Evolutionary conservation across 2,888 invertebrate species (phyloP).

Genomic region (Hoplodrina blanda): DNA sequence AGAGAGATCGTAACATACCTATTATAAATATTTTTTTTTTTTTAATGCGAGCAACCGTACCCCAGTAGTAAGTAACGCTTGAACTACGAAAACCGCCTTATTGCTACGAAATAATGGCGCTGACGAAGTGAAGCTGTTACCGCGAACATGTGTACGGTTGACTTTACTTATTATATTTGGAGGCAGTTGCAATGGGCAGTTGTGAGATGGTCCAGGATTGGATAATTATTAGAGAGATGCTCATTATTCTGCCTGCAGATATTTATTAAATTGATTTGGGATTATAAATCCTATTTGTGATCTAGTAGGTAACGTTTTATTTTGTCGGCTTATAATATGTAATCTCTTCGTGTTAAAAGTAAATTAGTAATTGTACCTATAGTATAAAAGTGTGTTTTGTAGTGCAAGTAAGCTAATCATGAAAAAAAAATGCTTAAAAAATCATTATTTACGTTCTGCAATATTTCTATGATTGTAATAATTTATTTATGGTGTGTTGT

Average conservation of each 20-base stretch:
- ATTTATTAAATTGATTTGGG: slow-evolving; percentile 39
- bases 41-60: neutral
- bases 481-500: no score
- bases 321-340: slow-evolving; percentile 39
- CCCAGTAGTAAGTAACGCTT: neutral
- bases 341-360: slow-evolving; percentile 57
- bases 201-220: neutral
- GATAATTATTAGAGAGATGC: neutral
- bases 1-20: slow-evolving; percentile 22
- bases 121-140: neutral
- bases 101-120: neutral
- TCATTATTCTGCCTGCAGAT: slow-evolving; percentile 21
- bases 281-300: slow-evolving; percentile 61
- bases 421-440: neutral
- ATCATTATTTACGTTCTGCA: no score
- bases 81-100: neutral
- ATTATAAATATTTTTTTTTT: neutral
- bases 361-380: slow-evolving; percentile 18
- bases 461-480: no score
- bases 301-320: slow-evolving; percentile 40
- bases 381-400: slow-evolving; percentile 19
- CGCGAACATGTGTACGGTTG: neutral
- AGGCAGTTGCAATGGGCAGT: slow-evolving; percentile 10
- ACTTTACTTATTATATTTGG: slow-evolving; percentile 14
- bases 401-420: slow-evolving; percentile 36